phyloP scores from a whole-genome alignment of 2,888 invertebrate species.

The Herminia tarsipennalis region DNA sequence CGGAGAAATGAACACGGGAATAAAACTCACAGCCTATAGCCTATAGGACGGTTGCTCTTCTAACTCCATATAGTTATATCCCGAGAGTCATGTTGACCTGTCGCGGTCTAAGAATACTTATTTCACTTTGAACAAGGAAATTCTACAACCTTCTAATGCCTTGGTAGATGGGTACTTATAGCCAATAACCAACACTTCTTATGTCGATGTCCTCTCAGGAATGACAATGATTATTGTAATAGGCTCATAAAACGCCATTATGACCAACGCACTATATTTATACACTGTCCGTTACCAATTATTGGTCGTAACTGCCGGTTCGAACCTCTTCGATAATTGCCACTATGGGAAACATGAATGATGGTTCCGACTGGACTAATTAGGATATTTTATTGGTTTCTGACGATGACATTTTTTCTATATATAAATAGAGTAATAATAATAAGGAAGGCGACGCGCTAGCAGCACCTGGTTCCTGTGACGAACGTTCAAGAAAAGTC shows the following conservation, averaged over 20 bases:
- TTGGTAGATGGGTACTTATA: background rate
- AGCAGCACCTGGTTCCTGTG: no score
- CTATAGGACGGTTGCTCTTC: no score
- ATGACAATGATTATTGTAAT: conserved; percentile 80
- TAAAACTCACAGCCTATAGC: no score
- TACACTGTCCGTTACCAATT: conserved; percentile 76
- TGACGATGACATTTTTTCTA: conserved; percentile 12
- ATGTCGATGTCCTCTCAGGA: conserved; percentile 54
- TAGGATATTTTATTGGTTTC: conserved; percentile 12
- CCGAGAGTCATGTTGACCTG: no score
- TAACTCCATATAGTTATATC: no score
- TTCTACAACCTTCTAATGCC: background rate
- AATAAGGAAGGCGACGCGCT: no score
- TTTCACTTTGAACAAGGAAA: no score
- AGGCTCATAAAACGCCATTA: conserved; percentile 76
- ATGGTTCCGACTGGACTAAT: conserved; percentile 28
- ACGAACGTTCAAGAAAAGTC: no score
- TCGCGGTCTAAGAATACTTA: no score
- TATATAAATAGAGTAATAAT: no score
- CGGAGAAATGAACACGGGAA: no score
- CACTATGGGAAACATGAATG: conserved; percentile 44
- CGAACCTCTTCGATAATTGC: conserved; percentile 79
- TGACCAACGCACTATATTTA: conserved; percentile 71
- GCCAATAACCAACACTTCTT: conserved; percentile 6
- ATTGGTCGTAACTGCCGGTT: conserved; percentile 76